Conservation (phyloP, 2,888 invertebrate genomes). For the Aspidapion aeneum region DNA sequence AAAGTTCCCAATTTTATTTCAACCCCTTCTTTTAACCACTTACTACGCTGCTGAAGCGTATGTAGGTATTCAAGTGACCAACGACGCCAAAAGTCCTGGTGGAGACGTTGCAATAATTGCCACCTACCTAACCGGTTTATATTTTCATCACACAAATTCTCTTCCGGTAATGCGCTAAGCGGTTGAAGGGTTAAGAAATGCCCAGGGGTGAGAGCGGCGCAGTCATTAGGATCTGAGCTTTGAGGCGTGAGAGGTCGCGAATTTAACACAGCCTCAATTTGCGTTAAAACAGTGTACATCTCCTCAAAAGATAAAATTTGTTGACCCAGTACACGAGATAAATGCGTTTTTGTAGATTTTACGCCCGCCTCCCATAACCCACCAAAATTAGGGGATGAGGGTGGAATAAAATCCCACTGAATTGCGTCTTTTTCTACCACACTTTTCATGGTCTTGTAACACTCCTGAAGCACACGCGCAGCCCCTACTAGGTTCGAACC, state of each 20-base stretch:
- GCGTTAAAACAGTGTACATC: no score
- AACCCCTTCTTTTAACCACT: neutral
- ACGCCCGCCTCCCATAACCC: no score
- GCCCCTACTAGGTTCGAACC: no score
- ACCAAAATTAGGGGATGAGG: no score
- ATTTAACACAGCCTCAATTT: neutral
- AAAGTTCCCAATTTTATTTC: neutral
- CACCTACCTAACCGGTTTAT: neutral
- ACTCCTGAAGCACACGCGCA: no score
- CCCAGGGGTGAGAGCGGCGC: neutral
- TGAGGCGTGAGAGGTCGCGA: neutral
- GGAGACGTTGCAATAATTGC: neutral
- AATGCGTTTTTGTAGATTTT: no score
- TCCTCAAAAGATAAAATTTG: no score
- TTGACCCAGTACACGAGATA: no score
- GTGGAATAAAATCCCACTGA: no score
- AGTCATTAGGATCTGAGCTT: neutral
- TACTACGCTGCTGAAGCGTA: neutral
- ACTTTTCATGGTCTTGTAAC: no score
- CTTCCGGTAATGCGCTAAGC: neutral
- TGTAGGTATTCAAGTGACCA: neutral
- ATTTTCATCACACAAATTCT: neutral
- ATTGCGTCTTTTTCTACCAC: no score
- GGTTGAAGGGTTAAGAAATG: neutral
- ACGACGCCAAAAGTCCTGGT: neutral